Evolutionary conservation across 1,140 invertebrate genomes (phyloP).

Genomic region (Bombus waltoni): DNA sequence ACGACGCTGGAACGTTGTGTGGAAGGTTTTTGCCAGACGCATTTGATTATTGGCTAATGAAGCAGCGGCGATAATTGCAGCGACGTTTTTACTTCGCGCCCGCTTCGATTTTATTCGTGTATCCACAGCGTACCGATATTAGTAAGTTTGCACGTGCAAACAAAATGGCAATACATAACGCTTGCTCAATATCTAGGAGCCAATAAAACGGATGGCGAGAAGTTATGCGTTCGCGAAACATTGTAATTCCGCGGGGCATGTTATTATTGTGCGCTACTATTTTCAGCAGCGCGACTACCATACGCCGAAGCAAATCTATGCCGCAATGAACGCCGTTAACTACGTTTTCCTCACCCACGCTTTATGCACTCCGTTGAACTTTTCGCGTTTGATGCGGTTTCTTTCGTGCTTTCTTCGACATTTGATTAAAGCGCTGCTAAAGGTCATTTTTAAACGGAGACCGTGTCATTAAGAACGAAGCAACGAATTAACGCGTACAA

Average conservation of each 20-base stretch:
- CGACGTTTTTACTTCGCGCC: not conserved
- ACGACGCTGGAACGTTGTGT: constrained; percentile 4
- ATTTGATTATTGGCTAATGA: constrained; percentile 15
- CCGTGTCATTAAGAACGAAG: not conserved
- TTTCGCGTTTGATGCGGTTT: not conserved
- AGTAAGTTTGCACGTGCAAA: not conserved
- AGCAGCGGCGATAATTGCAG: constrained; percentile 13
- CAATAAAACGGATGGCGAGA: constrained; percentile 10
- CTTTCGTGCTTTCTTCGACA: not conserved
- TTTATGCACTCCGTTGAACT: not conserved
- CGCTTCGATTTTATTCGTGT: not conserved
- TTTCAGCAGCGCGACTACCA: not conserved
- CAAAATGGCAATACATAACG: not conserved
- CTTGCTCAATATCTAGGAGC: not conserved
- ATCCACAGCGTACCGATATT: not conserved
- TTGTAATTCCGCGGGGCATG: not conserved
- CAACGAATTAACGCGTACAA: not conserved
- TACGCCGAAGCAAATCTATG: not conserved
- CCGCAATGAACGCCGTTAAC: constrained; percentile 1
- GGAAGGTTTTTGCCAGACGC: constrained; percentile 8
- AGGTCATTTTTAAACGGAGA: not conserved
- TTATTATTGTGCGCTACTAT: constrained; percentile 10
- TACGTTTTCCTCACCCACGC: not conserved
- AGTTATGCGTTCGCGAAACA: not conserved
- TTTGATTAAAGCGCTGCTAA: not conserved